Conservation (phyloP, 2,797 vertebrate species). For the Poliocrania exsul region DNA sequence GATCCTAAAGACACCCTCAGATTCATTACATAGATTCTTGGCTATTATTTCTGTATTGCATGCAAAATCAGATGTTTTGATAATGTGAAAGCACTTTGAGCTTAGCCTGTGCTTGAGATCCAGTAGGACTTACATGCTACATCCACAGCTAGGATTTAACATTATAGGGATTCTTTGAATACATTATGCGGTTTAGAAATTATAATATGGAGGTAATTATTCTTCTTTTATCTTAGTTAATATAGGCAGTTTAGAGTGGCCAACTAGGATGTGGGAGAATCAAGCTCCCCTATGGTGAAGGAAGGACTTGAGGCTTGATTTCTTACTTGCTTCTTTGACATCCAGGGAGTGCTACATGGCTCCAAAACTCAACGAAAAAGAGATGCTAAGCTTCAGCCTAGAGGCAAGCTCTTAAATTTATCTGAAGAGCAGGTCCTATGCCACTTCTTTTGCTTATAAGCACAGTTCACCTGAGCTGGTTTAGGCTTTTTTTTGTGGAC, state of each 20-base stretch:
- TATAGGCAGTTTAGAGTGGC: not conserved
- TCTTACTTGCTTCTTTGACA: not conserved
- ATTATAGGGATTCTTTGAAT: not conserved
- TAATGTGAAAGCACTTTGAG: not conserved
- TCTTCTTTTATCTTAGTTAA: not conserved
- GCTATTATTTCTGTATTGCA: not conserved
- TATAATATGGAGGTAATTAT: not conserved
- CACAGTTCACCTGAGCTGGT: not conserved
- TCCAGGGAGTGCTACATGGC: not conserved
- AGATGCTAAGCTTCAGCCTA: not conserved
- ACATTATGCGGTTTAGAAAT: not conserved
- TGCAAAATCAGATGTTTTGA: not conserved
- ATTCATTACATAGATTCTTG: not conserved
- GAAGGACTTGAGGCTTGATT: not conserved
- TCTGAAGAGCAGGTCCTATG: not conserved
- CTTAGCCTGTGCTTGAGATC: not conserved
- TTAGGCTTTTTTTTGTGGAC: not conserved
- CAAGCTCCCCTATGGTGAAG: not conserved
- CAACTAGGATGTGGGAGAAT: not conserved
- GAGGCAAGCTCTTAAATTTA: not conserved
- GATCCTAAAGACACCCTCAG: not conserved
- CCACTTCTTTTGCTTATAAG: not conserved
- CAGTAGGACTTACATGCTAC: not conserved
- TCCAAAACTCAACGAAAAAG: not conserved
- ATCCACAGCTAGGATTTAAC: not conserved